phyloP scores from a whole-genome alignment of 2,797 vertebrate genomes.

The Peromyscus attwateri region DNA sequence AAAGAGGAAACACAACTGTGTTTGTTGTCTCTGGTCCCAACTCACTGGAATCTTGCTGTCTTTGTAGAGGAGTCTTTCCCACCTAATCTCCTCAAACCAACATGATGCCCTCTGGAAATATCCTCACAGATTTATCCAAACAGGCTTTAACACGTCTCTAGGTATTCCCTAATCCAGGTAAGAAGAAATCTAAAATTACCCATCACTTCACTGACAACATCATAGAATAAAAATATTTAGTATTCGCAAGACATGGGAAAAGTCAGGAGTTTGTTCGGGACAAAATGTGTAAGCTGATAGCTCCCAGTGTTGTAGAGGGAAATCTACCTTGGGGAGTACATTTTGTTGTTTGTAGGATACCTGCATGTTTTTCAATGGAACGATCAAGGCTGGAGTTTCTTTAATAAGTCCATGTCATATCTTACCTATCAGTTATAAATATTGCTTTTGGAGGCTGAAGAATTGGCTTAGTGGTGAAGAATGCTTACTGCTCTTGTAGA shows the following conservation, averaged over 20 bases:
- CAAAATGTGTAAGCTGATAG: neutral
- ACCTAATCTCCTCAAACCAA: neutral
- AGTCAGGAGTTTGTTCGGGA: neutral
- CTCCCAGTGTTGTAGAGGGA: neutral
- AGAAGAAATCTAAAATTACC: neutral
- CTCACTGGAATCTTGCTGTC: neutral
- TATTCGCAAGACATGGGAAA: neutral
- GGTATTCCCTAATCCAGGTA: neutral
- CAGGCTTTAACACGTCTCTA: neutral
- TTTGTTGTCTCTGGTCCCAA: neutral
- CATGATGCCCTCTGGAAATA: neutral
- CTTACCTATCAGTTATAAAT: neutral
- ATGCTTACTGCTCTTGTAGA: neutral
- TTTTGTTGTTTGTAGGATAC: neutral
- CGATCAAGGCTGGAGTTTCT: neutral
- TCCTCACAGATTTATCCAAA: neutral
- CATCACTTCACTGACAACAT: neutral
- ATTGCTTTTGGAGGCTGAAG: neutral
- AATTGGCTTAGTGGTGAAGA: neutral
- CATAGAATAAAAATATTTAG: neutral
- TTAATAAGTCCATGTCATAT: neutral
- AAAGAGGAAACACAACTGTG: no score
- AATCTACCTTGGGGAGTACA: neutral
- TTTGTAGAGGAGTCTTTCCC: fast-evolving
- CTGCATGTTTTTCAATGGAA: neutral